Evolutionary conservation across 2,797 vertebrate genomes (phyloP), one percentile per base, ranked within the genome.

Genomic region (Enteromius viviparus): DNA sequence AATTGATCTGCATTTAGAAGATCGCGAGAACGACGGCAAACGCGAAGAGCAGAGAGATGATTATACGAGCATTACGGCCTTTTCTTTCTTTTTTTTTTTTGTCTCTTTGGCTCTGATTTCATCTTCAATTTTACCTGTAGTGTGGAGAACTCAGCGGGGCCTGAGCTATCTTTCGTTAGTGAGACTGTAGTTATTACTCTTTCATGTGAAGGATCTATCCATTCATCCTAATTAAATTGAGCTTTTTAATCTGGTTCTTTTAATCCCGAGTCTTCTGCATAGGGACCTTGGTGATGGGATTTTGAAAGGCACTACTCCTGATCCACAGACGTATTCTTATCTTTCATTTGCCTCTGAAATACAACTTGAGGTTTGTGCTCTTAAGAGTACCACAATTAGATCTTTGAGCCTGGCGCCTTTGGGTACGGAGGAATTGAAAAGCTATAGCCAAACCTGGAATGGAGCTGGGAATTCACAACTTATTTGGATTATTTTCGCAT

Each of bases 1-100:
- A 98, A 98, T 98, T 98, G 97, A 99, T 98, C 96, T 90, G 94
- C 94, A 95, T 95, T 95, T 95, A 92, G 92, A 91, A 93, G 89
- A 93, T 92, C 90, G 89, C 90, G 91, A 89, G 89, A 80, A 89
- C 89, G 89, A 89, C 90, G 91, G 89, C 90, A 84, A 88, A 92
- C 87, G 88, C 83, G n/a, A 87, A 85, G 78, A 87, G 66, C 65
- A 70, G n/a, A 77, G 55, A 71, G 58, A 85, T 86, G 83, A 87
- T 53, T 53, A 53, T 86, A 84, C 23, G 14, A 66, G 65, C 78
- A 82, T 87, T 82, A 85, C 11, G 19, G 75, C 78, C 69, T 75
- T 76, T 77, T 40, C 29, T 71, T 15, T 45, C 40, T 45, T 70
- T 23, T 75, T 62, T 87, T 58, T 68, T 40, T 40, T 42, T 42